A percentile compares a stretch with the other conserved stretches of the same genome.
Evolutionary conservation across 1,140 invertebrate species (phyloP).

Genomic region (Drosophila ambigua): DNA sequence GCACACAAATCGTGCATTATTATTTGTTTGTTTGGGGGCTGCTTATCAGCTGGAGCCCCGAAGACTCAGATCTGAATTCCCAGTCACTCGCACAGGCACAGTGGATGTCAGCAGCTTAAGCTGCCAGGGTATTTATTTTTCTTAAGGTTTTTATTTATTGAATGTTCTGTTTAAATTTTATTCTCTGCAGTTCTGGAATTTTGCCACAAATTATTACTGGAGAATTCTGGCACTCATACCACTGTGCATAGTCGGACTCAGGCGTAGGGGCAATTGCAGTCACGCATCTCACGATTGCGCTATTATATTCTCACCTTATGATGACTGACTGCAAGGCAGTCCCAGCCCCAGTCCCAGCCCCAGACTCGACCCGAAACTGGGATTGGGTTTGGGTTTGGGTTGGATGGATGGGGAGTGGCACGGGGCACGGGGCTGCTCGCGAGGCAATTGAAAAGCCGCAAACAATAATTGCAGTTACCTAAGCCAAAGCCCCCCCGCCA

Average conservation of each 20-base stretch:
- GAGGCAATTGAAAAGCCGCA: constrained; percentile 78
- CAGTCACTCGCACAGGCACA: constrained; percentile 22
- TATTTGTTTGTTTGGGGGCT: constrained; percentile 78
- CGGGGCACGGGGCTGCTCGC: constrained; percentile 7
- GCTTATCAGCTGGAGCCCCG: constrained; percentile 66
- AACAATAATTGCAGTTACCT: constrained; percentile 80
- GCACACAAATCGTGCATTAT: constrained; percentile 79
- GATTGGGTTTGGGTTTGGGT: constrained; percentile 1
- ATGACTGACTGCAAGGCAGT: constrained; percentile 65
- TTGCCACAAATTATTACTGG: background rate
- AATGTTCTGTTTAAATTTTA: too few species aligned
- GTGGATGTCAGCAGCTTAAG: constrained; percentile 10
- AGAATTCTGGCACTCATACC: background rate
- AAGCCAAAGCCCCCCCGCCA: constrained; percentile 39
- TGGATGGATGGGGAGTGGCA: constrained; percentile 1
- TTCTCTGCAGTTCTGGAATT: too few species aligned
- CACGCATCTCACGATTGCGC: constrained; percentile 81
- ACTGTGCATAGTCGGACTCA: constrained; percentile 48
- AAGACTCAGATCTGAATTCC: constrained; percentile 55
- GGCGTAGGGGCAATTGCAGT: constrained; percentile 79
- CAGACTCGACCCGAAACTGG: constrained; percentile 32
- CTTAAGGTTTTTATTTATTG: too few species aligned
- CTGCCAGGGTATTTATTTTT: too few species aligned
- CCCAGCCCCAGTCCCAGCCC: too few species aligned
- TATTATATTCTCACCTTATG: constrained; percentile 82